A percentile compares a stretch with the other conserved stretches of the same genome.
phyloP scores from a whole-genome alignment of 2,888 invertebrate genomes.

The Ypsolopha scabrella region DNA sequence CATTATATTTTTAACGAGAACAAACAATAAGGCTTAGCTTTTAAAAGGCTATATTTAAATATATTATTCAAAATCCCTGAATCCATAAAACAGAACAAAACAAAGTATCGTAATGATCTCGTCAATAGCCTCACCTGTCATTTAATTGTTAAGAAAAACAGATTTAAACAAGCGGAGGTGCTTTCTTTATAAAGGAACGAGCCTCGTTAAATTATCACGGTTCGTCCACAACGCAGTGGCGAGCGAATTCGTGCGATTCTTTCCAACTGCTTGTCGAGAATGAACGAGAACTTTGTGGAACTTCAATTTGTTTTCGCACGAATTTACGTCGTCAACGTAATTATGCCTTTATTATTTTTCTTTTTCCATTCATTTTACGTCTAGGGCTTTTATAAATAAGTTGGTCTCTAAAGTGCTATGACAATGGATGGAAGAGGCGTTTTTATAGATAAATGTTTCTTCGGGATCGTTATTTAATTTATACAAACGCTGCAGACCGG shows the following conservation, averaged over 20 bases:
- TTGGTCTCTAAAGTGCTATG: no score
- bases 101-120: neutral
- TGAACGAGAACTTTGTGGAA: neutral
- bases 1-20: no score
- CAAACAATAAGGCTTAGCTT: no score
- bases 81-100: neutral
- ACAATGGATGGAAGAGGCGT: no score
- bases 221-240: constrained; percentile 9
- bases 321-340: neutral
- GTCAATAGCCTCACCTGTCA: neutral
- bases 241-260: neutral
- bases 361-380: neutral
- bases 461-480: no score
- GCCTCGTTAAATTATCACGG: constrained; percentile 40
- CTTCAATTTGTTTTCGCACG: neutral
- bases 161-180: neutral
- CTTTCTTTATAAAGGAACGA: neutral
- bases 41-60: no score
- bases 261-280: neutral
- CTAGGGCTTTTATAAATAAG: no score
- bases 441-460: no score
- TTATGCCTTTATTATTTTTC: neutral
- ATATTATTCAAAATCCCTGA: neutral
- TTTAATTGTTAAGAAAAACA: neutral
- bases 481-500: no score